These are phyloP conservation scores for Todiramphus saurophagus DNA, from an alignment of 2,113 vertebrate genomes.

Conservation along the genomic window DNA sequence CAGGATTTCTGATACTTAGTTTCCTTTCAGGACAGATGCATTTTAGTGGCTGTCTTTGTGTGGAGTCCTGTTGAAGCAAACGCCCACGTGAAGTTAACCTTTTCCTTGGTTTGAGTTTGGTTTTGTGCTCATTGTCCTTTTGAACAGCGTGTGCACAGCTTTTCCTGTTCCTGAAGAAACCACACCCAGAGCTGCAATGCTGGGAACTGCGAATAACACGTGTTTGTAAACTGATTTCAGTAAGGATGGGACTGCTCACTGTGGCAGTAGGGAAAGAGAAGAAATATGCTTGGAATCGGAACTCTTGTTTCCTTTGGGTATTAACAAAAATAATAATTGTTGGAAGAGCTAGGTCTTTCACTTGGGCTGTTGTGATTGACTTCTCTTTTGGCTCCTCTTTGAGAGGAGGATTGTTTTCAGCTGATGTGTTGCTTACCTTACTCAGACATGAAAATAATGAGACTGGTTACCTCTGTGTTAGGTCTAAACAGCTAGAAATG, in stretches of 20 bases:
- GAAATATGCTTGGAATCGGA: neutral
- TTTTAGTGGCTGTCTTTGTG: neutral
- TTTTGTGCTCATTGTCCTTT: neutral
- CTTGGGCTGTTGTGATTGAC: neutral
- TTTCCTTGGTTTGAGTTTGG: neutral
- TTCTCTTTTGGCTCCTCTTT: neutral
- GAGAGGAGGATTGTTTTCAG: neutral
- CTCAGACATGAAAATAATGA: neutral
- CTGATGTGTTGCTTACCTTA: neutral
- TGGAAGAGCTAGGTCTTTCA: neutral
- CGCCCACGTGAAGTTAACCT: neutral
- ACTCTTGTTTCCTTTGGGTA: neutral
- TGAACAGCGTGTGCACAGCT: neutral
- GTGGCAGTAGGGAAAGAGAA: neutral
- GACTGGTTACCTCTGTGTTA: neutral
- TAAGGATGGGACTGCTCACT: neutral
- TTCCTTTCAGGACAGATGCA: neutral
- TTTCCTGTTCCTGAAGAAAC: slow-evolving; percentile 49
- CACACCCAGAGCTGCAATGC: slow-evolving; percentile 9
- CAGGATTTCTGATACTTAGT: neutral
- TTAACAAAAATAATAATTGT: neutral
- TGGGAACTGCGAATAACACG: slow-evolving; percentile 1
- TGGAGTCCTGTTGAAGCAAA: neutral
- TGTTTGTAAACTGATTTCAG: neutral
- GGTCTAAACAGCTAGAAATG: neutral